phyloP scores from a whole-genome alignment of 1,140 invertebrate species.

The Oryctes rhinoceros region DNA sequence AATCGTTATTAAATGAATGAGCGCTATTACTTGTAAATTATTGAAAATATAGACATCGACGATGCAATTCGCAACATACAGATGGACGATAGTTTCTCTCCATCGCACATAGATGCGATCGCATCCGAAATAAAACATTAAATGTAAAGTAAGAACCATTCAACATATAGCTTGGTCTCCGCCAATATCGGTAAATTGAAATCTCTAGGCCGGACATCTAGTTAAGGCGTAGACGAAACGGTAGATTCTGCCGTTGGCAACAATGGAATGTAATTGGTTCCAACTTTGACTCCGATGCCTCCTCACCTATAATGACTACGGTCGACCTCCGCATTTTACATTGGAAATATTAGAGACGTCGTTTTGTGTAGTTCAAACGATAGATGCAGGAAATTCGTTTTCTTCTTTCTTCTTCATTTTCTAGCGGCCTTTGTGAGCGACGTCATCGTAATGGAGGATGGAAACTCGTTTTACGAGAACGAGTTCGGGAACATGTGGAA shows the following conservation, averaged over 20 bases:
- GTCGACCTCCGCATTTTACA: conserved; percentile 48
- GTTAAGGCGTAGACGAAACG: conserved; percentile 43
- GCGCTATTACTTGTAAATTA: no score
- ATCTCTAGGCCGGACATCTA: conserved; percentile 50
- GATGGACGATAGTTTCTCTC: not conserved
- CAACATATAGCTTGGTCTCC: conserved; percentile 3
- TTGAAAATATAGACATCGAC: not conserved
- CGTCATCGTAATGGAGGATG: no score
- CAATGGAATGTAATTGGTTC: conserved; percentile 57
- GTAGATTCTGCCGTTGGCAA: conserved; percentile 54
- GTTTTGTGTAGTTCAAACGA: not conserved
- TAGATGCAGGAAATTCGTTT: not conserved
- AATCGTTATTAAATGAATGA: no score
- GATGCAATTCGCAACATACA: not conserved
- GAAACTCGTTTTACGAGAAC: no score
- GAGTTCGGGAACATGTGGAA: no score
- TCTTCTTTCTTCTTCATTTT: not conserved
- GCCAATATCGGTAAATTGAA: conserved; percentile 53
- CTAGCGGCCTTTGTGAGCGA: no score
- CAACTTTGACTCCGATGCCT: conserved; percentile 52
- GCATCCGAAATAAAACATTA: conserved; percentile 13
- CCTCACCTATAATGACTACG: conserved; percentile 51
- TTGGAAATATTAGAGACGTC: conserved; percentile 30
- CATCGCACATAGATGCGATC: conserved; percentile 7
- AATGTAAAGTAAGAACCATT: conserved; percentile 23